A percentile compares a stretch with the other conserved stretches of the same genome.
Conservation (phyloP, 2,888 invertebrate genomes). For the Stenodema calcarata region DNA sequence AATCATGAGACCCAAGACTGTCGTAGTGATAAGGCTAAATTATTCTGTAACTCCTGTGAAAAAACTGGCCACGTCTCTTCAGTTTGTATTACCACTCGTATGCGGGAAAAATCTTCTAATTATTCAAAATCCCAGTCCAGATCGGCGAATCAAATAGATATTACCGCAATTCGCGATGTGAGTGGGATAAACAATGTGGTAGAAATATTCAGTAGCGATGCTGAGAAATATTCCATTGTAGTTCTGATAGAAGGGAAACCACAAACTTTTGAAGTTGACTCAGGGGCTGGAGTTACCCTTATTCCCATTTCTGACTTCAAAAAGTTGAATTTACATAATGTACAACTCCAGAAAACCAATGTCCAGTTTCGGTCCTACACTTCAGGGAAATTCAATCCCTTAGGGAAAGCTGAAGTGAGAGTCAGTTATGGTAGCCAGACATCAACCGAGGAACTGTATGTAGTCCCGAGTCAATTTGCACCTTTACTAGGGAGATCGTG, state of each 20-base stretch:
- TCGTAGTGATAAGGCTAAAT: neutral
- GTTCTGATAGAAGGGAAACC: neutral
- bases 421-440: slow-evolving; percentile 29
- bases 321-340: neutral
- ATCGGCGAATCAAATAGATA: no score
- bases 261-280: slow-evolving; percentile 52
- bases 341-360: neutral
- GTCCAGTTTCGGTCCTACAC: slow-evolving; percentile 51
- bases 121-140: neutral
- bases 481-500: slow-evolving; percentile 49
- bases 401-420: slow-evolving; percentile 40
- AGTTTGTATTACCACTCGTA: no score
- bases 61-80: slow-evolving; percentile 14
- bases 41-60: neutral
- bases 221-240: slow-evolving; percentile 12
- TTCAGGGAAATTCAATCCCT: slow-evolving; percentile 44
- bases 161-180: neutral
- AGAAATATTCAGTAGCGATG: neutral
- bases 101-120: no score
- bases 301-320: slow-evolving; percentile 34
- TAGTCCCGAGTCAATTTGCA: slow-evolving; percentile 42
- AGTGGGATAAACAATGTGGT: slow-evolving; percentile 21
- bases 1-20: neutral
- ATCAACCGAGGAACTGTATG: slow-evolving; percentile 33
- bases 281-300: slow-evolving; percentile 51